phyloP scores from a whole-genome alignment of 1,140 invertebrate species.

The Drosophila teissieri region DNA sequence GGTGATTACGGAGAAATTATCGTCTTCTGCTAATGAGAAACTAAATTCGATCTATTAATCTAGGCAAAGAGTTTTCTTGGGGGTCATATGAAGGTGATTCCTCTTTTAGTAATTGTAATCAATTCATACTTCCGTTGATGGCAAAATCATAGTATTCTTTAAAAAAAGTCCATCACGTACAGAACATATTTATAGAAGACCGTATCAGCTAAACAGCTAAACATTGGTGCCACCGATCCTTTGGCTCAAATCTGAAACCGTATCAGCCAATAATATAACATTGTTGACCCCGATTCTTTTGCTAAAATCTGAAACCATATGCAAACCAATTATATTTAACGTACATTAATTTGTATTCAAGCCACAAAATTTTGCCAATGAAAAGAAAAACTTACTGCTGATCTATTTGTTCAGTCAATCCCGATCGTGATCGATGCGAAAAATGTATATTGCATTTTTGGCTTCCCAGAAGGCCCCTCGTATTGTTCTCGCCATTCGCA shows the following conservation, averaged over 20 bases:
- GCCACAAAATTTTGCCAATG: conserved; percentile 1
- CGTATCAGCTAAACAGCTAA: neutral
- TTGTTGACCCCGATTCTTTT: neutral
- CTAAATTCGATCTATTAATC: too few relatives aligned
- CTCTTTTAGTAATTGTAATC: too few relatives aligned
- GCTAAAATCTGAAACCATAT: too few relatives aligned
- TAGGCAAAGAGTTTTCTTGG: too few relatives aligned
- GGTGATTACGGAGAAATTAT: too few relatives aligned
- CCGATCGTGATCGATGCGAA: conserved; percentile 53
- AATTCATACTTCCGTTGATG: too few relatives aligned
- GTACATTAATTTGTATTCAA: neutral
- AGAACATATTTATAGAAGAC: too few relatives aligned
- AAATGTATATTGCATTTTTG: conserved; percentile 68
- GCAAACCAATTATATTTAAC: too few relatives aligned
- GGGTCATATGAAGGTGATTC: too few relatives aligned
- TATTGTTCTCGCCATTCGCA: conserved; percentile 57
- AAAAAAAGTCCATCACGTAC: too few relatives aligned
- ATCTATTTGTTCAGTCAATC: conserved; percentile 36
- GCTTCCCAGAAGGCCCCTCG: conserved; percentile 22
- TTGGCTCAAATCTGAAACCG: neutral
- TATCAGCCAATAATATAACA: neutral
- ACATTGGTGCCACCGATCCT: neutral
- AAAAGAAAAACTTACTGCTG: conserved; percentile 7
- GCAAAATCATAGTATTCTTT: too few relatives aligned
- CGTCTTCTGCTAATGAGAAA: too few relatives aligned